phyloP scores from a whole-genome alignment of 2,888 invertebrate genomes.

The Pachydiplax longipennis region DNA sequence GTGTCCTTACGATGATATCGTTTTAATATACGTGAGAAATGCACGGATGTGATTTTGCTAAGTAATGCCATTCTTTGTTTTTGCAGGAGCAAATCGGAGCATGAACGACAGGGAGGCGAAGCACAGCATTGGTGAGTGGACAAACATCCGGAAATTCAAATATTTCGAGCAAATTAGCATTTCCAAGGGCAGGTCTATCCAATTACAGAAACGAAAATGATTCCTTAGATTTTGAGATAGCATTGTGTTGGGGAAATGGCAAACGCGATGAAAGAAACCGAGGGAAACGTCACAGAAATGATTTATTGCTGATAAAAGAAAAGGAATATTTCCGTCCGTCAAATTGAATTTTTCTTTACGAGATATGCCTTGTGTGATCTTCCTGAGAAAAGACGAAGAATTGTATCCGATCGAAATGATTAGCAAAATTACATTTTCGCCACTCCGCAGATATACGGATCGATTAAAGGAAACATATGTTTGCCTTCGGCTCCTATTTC shows the following conservation, averaged over 20 bases:
- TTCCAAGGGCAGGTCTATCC: neutral
- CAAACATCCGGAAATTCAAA: neutral
- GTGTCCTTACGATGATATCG: too few species aligned
- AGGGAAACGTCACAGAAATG: too few species aligned
- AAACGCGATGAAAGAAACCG: neutral
- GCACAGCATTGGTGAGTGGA: constrained; percentile 4
- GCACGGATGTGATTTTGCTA: too few species aligned
- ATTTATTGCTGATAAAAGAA: too few species aligned
- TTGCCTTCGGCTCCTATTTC: neutral
- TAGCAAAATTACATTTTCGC: too few species aligned
- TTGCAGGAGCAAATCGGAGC: constrained; percentile 3
- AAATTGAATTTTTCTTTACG: too few species aligned
- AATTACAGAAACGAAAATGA: neutral
- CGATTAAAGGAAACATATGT: neutral
- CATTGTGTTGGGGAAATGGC: neutral
- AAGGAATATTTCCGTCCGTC: too few species aligned
- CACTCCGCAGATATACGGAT: neutral
- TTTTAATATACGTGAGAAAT: too few species aligned
- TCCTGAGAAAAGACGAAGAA: too few species aligned
- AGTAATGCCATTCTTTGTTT: neutral
- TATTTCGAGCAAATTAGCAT: neutral
- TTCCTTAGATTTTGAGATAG: neutral
- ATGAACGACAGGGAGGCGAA: constrained; percentile 11
- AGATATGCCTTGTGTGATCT: too few species aligned
- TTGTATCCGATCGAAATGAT: too few species aligned